A percentile compares a stretch with the other conserved stretches of the same genome.
These are phyloP conservation scores for Mimachlamys varia DNA, from an alignment of 2,888 invertebrate species.

Conservation along the genomic window DNA sequence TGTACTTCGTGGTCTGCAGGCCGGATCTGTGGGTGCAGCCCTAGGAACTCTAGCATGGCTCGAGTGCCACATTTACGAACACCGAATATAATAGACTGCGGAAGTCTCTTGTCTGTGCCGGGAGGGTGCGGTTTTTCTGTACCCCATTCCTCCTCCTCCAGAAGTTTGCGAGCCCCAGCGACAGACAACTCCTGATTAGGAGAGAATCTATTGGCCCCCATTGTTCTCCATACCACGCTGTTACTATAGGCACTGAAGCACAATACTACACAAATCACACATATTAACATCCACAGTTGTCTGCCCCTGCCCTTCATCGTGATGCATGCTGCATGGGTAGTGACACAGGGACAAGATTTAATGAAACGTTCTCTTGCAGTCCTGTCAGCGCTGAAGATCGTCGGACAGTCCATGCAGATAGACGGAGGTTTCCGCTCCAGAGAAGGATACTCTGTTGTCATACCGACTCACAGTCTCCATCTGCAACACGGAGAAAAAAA, in stretches of 20 bases:
- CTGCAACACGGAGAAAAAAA: background rate
- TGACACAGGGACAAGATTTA: background rate
- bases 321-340: background rate
- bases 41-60: slow-evolving; percentile 81
- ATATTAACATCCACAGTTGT: slow-evolving; percentile 28
- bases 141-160: slow-evolving; percentile 61
- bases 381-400: background rate
- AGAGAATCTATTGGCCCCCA: slow-evolving; percentile 8
- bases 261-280: slow-evolving; percentile 41
- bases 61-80: slow-evolving; percentile 82
- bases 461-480: background rate
- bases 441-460: background rate
- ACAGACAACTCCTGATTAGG: slow-evolving; percentile 41
- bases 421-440: background rate
- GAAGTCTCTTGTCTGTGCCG: slow-evolving; percentile 74
- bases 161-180: slow-evolving; percentile 61
- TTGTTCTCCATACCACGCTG: slow-evolving; percentile 46
- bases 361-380: background rate
- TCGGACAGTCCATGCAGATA: background rate
- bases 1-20: slow-evolving; percentile 98
- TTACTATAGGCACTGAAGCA: slow-evolving; percentile 47
- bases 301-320: slow-evolving; percentile 37
- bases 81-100: slow-evolving; percentile 82
- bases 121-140: slow-evolving; percentile 53
- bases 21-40: slow-evolving; percentile 87